phyloP scores from a whole-genome alignment of 2,113 vertebrate species.

The Seriola dumerili region DNA sequence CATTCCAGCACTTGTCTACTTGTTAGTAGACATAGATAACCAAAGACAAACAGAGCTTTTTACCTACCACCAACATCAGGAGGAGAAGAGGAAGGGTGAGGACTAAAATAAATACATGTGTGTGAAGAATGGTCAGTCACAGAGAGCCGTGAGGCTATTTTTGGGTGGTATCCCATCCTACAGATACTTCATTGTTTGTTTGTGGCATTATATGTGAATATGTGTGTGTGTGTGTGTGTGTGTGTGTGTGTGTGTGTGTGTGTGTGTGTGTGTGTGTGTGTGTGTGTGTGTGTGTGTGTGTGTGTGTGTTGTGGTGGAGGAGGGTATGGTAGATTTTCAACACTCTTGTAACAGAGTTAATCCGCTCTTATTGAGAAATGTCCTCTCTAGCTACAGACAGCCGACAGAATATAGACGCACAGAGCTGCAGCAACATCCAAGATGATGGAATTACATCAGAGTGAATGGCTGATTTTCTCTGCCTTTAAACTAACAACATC shows the following conservation, averaged over 20 bases:
- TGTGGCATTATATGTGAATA: constrained; percentile 19
- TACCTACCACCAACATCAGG: not conserved
- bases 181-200: constrained; percentile 36
- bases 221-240: constrained; percentile 4
- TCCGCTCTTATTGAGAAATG: constrained; percentile 50
- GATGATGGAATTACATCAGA: constrained; percentile 18
- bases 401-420: constrained; percentile 26
- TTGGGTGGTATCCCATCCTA: constrained; percentile 14
- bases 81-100: not conserved
- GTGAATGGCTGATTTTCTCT: constrained; percentile 30
- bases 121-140: constrained; percentile 20
- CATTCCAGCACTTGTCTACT: constrained; percentile 13
- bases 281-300: constrained; percentile 1
- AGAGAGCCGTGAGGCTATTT: constrained; percentile 33
- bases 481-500: constrained; percentile 38
- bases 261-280: constrained; percentile 14
- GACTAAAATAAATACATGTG: constrained; percentile 19
- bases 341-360: constrained; percentile 41
- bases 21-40: constrained; percentile 8
- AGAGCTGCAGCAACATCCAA: constrained; percentile 31
- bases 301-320: constrained; percentile 32
- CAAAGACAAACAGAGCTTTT: not conserved
- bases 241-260: constrained; percentile 4
- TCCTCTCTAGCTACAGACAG: constrained; percentile 11
- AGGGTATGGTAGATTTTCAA: constrained; percentile 28